phyloP scores from a whole-genome alignment of 2,113 vertebrate species.

The Atlantisia rogersi region DNA sequence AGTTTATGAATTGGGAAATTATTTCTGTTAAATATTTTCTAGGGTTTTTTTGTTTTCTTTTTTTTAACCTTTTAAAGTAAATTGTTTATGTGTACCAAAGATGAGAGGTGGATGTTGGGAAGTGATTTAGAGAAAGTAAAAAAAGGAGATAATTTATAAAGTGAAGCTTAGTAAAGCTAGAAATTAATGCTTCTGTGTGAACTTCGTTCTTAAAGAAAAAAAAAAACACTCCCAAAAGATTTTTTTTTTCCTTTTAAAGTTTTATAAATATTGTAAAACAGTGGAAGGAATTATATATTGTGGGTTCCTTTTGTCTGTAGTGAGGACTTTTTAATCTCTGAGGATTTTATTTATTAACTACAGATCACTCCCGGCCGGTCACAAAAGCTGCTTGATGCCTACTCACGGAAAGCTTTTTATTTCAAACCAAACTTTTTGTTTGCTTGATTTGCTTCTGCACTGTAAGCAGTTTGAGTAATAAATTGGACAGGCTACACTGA shows the following conservation, averaged over 20 bases:
- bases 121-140: background rate
- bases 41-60: too few relatives aligned
- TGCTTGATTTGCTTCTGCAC: background rate
- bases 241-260: background rate
- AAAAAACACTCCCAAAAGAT: background rate
- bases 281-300: background rate
- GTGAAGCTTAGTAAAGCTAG: background rate
- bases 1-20: background rate
- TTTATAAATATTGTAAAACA: background rate
- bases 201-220: background rate
- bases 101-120: background rate
- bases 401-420: background rate
- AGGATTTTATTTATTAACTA: slow-evolving; percentile 8
- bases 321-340: background rate
- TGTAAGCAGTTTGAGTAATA: background rate
- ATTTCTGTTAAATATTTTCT: background rate
- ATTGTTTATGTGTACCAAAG: background rate
- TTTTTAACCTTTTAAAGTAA: background rate
- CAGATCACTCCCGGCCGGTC: background rate
- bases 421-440: background rate
- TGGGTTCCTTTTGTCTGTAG: background rate
- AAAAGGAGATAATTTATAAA: background rate
- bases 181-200: background rate
- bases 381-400: background rate
- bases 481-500: fast-evolving